These are phyloP conservation scores for Megalurothrips usitatus DNA, from an alignment of 2,888 invertebrate species.

Conservation along the genomic window DNA sequence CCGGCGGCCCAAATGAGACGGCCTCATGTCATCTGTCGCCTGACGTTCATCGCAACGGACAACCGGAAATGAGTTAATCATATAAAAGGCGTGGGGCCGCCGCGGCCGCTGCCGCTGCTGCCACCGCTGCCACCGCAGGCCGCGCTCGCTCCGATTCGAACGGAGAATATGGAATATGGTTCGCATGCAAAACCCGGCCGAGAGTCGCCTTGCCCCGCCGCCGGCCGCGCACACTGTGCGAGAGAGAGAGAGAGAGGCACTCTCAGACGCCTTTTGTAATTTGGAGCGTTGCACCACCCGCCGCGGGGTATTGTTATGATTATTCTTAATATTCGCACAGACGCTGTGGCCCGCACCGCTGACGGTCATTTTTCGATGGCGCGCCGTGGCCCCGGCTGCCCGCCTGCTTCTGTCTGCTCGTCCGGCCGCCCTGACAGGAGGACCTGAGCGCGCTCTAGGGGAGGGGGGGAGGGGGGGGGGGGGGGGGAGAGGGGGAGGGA, in stretches of 20 bases:
- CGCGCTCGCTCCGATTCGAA: too few species aligned
- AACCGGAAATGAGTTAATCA: slow-evolving; percentile 25
- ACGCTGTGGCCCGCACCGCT: not conserved
- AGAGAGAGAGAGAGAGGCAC: not conserved
- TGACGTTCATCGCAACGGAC: slow-evolving; percentile 16
- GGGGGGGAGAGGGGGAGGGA: too few species aligned
- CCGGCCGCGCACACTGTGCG: not conserved
- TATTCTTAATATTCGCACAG: slow-evolving; percentile 4
- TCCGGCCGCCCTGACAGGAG: too few species aligned
- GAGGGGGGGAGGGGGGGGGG: too few species aligned
- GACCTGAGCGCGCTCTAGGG: too few species aligned
- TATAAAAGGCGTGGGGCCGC: not conserved
- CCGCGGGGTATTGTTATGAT: slow-evolving; percentile 5
- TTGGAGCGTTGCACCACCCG: not conserved
- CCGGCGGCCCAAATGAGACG: not conserved
- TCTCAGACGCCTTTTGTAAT: slow-evolving; percentile 12
- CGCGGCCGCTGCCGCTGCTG: not conserved
- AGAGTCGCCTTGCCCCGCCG: not conserved
- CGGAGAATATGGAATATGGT: too few species aligned
- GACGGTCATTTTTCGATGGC: too few species aligned
- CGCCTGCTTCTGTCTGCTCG: too few species aligned
- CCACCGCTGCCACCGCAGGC: too few species aligned
- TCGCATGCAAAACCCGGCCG: slow-evolving; percentile 3
- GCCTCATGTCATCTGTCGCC: slow-evolving; percentile 18
- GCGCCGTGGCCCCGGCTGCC: too few species aligned